These are phyloP conservation scores for Dendroctonus valens DNA, from an alignment of 1,140 invertebrate genomes.

Conservation along the genomic window DNA sequence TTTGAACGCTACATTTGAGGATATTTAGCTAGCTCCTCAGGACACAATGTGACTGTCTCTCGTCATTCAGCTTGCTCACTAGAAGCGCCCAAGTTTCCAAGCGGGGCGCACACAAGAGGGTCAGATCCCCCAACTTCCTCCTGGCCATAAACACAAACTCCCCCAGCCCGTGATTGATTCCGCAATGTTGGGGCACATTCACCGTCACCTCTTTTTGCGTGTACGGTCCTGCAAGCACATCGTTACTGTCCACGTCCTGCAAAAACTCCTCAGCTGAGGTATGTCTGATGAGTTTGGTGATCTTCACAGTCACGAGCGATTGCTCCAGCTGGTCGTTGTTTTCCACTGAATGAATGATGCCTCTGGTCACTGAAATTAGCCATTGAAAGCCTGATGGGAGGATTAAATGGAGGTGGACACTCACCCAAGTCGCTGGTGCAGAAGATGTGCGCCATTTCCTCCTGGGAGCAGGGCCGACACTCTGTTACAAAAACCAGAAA, in stretches of 20 bases:
- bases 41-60: conserved; percentile 65
- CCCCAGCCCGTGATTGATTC: conserved; percentile 66
- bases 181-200: conserved; percentile 65
- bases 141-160: conserved; percentile 80
- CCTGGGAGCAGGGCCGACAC: conserved; percentile 72
- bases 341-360: conserved; percentile 65
- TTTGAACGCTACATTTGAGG: background rate
- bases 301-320: conserved; percentile 64
- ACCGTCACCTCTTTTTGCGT: conserved; percentile 50
- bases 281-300: conserved; percentile 66
- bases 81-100: conserved; percentile 66
- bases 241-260: conserved; percentile 45
- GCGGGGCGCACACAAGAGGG: conserved; percentile 70
- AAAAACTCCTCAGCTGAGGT: conserved; percentile 49
- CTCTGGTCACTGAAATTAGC: conserved; percentile 59
- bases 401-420: conserved; percentile 37
- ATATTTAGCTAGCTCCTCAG: conserved; percentile 50
- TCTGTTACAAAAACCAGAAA: conserved; percentile 52
- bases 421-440: conserved; percentile 78
- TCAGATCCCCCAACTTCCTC: conserved; percentile 66
- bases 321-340: conserved; percentile 62
- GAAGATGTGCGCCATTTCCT: conserved; percentile 72
- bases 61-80: conserved; percentile 57
- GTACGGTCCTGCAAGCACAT: conserved; percentile 13
- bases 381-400: too few species aligned